Percentiles rank a stretch among this genome's conserved stretches.
phyloP scores from a whole-genome alignment of 2,888 invertebrate species.

The Coremacera marginata region DNA sequence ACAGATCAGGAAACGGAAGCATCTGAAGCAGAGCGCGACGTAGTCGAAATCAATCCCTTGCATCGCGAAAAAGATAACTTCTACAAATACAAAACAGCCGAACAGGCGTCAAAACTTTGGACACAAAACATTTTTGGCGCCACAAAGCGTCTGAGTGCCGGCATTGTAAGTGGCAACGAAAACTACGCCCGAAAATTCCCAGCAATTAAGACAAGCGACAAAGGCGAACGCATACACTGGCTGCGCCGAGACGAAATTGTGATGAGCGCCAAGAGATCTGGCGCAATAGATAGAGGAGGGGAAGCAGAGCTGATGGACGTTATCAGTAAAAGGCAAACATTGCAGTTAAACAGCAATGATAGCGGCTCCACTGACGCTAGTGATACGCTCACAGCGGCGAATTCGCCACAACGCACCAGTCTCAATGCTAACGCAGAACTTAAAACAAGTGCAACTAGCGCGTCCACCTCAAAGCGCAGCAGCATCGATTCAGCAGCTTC shows the following conservation, averaged over 20 bases:
- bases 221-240: slow-evolving; percentile 63
- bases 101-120: slow-evolving; percentile 53
- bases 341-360: slow-evolving; percentile 38
- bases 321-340: slow-evolving; percentile 27
- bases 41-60: slow-evolving; percentile 39
- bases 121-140: slow-evolving; percentile 28
- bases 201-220: slow-evolving; percentile 49
- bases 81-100: slow-evolving; percentile 69
- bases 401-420: slow-evolving; percentile 46
- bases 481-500: slow-evolving; percentile 53
- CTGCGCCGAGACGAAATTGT: slow-evolving; percentile 58
- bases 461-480: slow-evolving; percentile 52
- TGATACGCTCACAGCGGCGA: slow-evolving; percentile 42
- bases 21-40: slow-evolving; percentile 24
- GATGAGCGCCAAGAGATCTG: slow-evolving; percentile 47
- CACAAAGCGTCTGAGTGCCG: slow-evolving; percentile 49
- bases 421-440: slow-evolving; percentile 31
- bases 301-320: slow-evolving; percentile 23
- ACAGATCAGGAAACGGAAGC: slow-evolving; percentile 23
- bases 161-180: slow-evolving; percentile 35
- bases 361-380: slow-evolving; percentile 10
- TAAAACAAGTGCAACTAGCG: slow-evolving; percentile 39
- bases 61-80: slow-evolving; percentile 66
- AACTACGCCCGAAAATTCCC: slow-evolving; percentile 50
- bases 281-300: slow-evolving; percentile 30